Base-by-base conservation (phyloP, 2,888 invertebrate species). In the Eustalomyia histrio region DNA sequence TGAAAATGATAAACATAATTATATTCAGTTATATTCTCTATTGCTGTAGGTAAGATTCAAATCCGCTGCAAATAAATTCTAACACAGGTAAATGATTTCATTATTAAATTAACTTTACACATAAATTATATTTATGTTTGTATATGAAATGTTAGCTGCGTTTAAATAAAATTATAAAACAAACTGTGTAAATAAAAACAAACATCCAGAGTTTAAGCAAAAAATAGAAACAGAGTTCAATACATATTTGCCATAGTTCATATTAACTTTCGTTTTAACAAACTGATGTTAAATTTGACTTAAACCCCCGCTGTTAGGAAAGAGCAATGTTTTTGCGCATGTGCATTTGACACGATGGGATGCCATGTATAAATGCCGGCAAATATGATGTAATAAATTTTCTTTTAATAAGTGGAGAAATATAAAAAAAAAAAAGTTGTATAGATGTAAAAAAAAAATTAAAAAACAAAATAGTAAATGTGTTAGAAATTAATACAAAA, bases 351-450 rank as follows among this genome's bases (percentile, higher is more conserved):
- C 74, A 74, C 81, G 55, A 71, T 81, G 81, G 81, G 81, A 81
- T 78, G 71, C 74, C 81, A 60, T 81, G 81, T 75, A 55, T 68
- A 67, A 78, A 81, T 78, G 78, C 81, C 81, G 81, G 78, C 78
- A 71, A 81, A 78, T 75, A 67, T 81, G 71, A 50, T 81, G 81
- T 78, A 81, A 81, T 81, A 81, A 81, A 81, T 81, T 71, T 78
- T 81, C 43, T 67, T 71, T 71, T 81, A 81, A 81, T 81, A 81
- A 75, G 81, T 74, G 74, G 74, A 78, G 81, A 81, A 81, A 81
- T 81, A 74, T 47, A 4, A 47, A 47, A 47, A 47, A n/a, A 4
- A 47, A 47, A 47, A 47, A n/a, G 43, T n/a, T 7, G 6, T 47
- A 47, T 14, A n/a, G 39, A 39, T 12, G 39, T 12, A 39, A 14